Evolutionary conservation across 2,888 invertebrate genomes (phyloP).

Genomic region (Platycheirus albimanus): DNA sequence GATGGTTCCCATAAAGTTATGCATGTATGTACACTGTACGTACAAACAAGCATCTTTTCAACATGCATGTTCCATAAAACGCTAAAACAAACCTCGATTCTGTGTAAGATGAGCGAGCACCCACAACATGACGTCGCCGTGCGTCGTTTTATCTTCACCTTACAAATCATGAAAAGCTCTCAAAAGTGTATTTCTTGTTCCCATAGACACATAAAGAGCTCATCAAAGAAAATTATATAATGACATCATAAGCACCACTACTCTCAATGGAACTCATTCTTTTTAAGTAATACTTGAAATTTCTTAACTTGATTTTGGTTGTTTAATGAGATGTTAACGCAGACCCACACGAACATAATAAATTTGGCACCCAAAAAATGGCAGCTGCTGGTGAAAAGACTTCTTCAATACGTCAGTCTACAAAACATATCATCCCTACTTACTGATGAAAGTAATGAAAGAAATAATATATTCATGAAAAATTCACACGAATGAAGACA

Average conservation of each 20-base stretch:
- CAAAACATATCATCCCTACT: background rate
- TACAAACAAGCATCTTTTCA: too few species aligned
- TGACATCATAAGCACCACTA: constrained; percentile 27
- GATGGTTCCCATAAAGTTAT: too few species aligned
- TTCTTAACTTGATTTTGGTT: constrained; percentile 1
- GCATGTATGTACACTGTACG: too few species aligned
- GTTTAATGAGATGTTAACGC: background rate
- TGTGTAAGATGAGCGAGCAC: background rate
- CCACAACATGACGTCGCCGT: too few species aligned
- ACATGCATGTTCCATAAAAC: background rate
- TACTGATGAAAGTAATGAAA: background rate
- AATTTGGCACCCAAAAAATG: background rate
- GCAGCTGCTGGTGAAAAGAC: background rate
- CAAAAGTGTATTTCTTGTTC: constrained; percentile 15
- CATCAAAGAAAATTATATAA: constrained; percentile 23
- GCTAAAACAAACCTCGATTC: background rate
- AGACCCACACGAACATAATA: background rate
- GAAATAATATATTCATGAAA: background rate
- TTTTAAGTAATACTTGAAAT: constrained; percentile 12
- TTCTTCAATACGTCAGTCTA: background rate
- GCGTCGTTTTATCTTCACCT: background rate
- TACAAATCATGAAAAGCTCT: constrained; percentile 16
- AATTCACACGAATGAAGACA: background rate
- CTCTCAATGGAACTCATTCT: constrained; percentile 23
- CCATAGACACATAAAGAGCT: constrained; percentile 33